Base-by-base conservation (phyloP, 2,888 invertebrate genomes). In the Eilema griseolum region DNA sequence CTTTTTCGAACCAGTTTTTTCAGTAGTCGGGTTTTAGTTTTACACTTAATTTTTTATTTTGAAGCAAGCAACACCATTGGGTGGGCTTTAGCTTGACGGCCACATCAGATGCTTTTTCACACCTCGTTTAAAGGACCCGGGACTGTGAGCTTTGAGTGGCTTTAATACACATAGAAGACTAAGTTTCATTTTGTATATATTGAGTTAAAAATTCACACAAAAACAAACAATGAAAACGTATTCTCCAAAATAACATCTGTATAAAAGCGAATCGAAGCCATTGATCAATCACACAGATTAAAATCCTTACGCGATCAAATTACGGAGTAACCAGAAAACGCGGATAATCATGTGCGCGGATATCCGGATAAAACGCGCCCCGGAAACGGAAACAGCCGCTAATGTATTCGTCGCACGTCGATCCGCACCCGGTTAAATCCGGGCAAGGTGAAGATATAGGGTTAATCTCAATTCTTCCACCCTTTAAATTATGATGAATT, bases 391-490 rank as follows among this genome's bases (percentile, higher is more conserved):
- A 83, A 86, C 82, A 87, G 80, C 85, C 85, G 88, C 83, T 93
- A 93, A 93, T 92, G 87, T 93, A 94, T 94, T 94, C 94, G 82
- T 78, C 77, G 82, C 94, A 91, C 94, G 94, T 92, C 88, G 84
- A 88, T 88, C 89, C 90, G 88, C 90, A 90, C 88, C 90, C 90
- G 89, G 91, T 90, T 88, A 91, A 92, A 93, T 89, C 93, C 91
- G 90, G 91, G 90, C 91, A 91, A 93, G 92, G 92, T 92, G 90
- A 86, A 93, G 92, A 93, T 93, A 92, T 91, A 90, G 86, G 90
- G 91, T 92, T 93, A 93, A 93, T 93, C 92, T 91, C 86, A 93
- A 93, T 94, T 92, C 91, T 86, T 84, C 82, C 78, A 84, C 85
- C 79, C 85, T 91, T 90, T 93, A 93, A 93, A 93, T 93, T 93